Evolutionary conservation across 2,113 vertebrate genomes (phyloP), one percentile per base, ranked within the genome.

Genomic region (Sinocyclocheilus rhinocerous): DNA sequence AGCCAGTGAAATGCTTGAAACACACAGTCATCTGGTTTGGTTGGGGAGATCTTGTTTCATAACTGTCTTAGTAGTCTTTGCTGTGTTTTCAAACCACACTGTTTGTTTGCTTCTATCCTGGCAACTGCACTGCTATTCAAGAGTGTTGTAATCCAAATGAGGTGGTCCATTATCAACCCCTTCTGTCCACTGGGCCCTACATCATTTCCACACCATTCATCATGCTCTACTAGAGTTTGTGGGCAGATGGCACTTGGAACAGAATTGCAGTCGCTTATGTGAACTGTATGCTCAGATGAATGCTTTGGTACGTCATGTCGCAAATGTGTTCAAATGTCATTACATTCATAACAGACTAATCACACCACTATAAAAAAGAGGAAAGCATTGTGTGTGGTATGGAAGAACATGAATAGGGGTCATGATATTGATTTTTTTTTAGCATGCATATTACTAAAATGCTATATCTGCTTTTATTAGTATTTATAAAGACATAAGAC

Each of bases 61-160:
- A 39, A 78, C 76, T 4, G 0, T n/a, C 2, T 70, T 36, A 22
- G 9, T 33, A 11, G 20, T 4, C 13, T 33, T 22, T 33, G 11
- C 4, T 75, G 24, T 33, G 29, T 86, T 59, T 33, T 65, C 13
- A 50, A 26, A 48, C 24, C 52, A 5, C 22, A 42, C 57, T 4
- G 77, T 81, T 48, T 86, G 52, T 81, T 80, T 67, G 4, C 65
- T 36, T 29, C 15, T 29, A 20, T 69, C 61, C 61, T 79, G 57
- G 12, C 75, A 57, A 79, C 48, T 6, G 48, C 77, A 22, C 63
- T 69, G 29, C 36, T 7, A 8, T 39, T 39, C 52, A 24, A 50
- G 22, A 26, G 36, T 33, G 65, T 52, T 42, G 36, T 63, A 73
- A 86, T 75, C n/a, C n/a, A 29, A 81, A 81, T 63, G 57, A 65